Percentiles rank a stretch among this genome's conserved stretches.
Evolutionary conservation across 2,888 invertebrate species (phyloP).

Genomic region (Dasysyrphus tricinctus): DNA sequence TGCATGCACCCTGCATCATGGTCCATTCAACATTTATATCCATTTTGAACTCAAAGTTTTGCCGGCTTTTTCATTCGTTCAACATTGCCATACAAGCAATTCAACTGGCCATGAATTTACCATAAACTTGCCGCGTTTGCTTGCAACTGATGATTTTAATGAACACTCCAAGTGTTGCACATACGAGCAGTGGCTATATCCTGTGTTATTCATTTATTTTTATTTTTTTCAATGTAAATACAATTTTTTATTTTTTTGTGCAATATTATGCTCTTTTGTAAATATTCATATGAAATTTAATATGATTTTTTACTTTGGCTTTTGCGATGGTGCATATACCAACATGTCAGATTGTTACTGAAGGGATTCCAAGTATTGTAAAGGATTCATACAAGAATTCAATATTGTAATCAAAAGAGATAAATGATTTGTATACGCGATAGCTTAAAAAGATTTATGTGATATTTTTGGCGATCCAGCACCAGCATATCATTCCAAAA

Average conservation of each 20-base stretch:
- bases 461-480: too few relatives aligned
- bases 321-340: neutral
- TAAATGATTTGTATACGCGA: neutral
- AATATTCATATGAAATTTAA: slow-evolving; percentile 63
- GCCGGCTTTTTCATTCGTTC: slow-evolving; percentile 16
- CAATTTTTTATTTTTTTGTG: neutral
- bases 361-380: neutral
- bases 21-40: slow-evolving; percentile 46
- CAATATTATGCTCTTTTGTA: slow-evolving; percentile 55
- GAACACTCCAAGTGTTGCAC: slow-evolving; percentile 43
- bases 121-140: slow-evolving; percentile 56
- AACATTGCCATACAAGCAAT: slow-evolving; percentile 3
- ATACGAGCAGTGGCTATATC: neutral
- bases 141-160: slow-evolving; percentile 56
- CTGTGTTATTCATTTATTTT: neutral
- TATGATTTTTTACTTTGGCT: neutral
- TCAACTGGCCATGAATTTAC: slow-evolving; percentile 60
- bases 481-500: neutral
- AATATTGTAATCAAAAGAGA: neutral
- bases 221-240: slow-evolving; percentile 17
- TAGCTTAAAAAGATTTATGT: too few relatives aligned
- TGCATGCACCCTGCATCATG: slow-evolving; percentile 1
- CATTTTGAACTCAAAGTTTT: slow-evolving; percentile 37
- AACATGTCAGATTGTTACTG: neutral
- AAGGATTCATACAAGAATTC: slow-evolving; percentile 10